These are phyloP conservation scores for Tupaia chinensis DNA, from an alignment of 2,113 vertebrate species.

Conservation along the genomic window DNA sequence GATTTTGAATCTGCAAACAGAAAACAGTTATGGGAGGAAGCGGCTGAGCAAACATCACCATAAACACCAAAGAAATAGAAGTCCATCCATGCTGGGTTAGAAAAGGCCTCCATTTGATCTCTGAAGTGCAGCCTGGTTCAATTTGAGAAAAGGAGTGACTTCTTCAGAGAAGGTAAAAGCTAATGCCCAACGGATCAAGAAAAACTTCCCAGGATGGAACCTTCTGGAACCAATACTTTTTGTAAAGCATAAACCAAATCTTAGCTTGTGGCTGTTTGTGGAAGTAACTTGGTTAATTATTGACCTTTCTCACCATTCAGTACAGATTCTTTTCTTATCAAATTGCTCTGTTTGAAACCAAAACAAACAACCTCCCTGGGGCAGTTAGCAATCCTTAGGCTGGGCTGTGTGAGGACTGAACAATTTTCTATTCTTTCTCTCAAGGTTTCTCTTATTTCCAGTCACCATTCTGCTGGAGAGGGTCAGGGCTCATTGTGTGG, in stretches of 20 bases:
- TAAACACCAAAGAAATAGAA: constrained; percentile 13
- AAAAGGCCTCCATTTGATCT: constrained; percentile 52
- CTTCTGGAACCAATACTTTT: background rate
- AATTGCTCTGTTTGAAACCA: constrained; percentile 30
- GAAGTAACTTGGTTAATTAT: constrained; percentile 71
- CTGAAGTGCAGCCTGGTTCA: background rate
- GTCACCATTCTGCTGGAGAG: background rate
- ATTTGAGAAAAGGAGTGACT: background rate
- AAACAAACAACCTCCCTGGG: constrained; percentile 64
- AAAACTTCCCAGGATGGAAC: background rate
- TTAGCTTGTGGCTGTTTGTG: constrained; percentile 2
- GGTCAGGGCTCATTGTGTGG: background rate
- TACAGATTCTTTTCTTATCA: constrained; percentile 81
- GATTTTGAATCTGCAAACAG: constrained; percentile 56
- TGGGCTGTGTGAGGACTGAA: background rate
- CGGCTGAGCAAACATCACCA: constrained; percentile 58
- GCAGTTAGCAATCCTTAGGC: constrained; percentile 16
- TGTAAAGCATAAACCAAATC: background rate
- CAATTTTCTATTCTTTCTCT: constrained; percentile 29
- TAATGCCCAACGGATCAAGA: background rate
- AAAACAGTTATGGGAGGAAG: constrained; percentile 49
- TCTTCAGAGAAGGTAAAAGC: background rate
- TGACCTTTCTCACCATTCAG: constrained; percentile 64
- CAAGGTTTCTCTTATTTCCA: background rate
- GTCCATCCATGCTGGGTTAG: background rate